Evolutionary conservation across 23 tunicate species (phyloP).

Genomic region (Trididemnum nubilum): DNA sequence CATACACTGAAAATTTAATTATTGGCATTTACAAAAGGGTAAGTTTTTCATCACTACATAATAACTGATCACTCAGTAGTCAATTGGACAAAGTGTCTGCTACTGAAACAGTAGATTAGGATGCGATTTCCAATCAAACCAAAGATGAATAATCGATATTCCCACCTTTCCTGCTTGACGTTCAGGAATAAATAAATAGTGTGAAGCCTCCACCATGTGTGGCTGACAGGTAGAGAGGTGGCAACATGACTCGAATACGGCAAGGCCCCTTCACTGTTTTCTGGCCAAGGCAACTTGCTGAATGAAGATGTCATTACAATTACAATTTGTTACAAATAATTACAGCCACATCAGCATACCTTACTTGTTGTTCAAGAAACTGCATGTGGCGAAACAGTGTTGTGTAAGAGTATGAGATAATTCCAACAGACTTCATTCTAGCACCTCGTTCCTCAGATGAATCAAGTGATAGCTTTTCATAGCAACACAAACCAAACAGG

Average conservation of each 20-base stretch:
- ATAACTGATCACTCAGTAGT: too few relatives aligned
- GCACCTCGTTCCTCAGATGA: slow-evolving; percentile 72
- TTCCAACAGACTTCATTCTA: slow-evolving; percentile 89
- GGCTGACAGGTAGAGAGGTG: too few relatives aligned
- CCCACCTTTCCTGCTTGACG: background rate
- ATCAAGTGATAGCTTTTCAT: slow-evolving; percentile 52
- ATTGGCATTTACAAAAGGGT: too few relatives aligned
- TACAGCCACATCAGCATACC: too few relatives aligned
- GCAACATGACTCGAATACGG: too few relatives aligned
- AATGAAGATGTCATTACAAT: too few relatives aligned
- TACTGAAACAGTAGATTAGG: background rate
- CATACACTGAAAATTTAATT: too few relatives aligned
- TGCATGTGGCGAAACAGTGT: slow-evolving; percentile 62
- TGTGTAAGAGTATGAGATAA: slow-evolving; percentile 66
- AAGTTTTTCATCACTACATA: too few relatives aligned
- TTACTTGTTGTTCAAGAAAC: slow-evolving; percentile 74
- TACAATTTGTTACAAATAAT: too few relatives aligned
- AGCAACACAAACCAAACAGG: slow-evolving; percentile 68
- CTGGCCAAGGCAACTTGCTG: too few relatives aligned
- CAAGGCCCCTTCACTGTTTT: too few relatives aligned
- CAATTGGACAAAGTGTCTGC: background rate
- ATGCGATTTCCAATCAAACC: background rate
- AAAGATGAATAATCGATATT: background rate
- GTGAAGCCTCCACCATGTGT: too few relatives aligned
- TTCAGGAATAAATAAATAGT: background rate